Base-by-base conservation (phyloP, 2,797 vertebrate genomes). In the Peromyscus melanophrys region DNA sequence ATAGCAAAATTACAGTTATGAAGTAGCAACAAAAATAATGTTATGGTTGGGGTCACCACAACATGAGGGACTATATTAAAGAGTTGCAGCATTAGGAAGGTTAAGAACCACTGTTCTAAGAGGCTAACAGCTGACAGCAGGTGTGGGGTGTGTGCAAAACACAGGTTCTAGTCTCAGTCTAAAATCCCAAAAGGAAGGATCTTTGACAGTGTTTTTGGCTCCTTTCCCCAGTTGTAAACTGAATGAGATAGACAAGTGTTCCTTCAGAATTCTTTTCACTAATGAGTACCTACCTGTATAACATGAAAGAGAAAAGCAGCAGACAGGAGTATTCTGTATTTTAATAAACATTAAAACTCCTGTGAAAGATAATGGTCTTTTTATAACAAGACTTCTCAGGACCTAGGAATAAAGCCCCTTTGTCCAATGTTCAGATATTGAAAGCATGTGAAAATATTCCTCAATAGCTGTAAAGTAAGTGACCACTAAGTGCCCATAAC, bases 381-480 rank as follows among this genome's bases (percentile, higher is more conserved):
- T 82, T 37, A 85, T 0, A 27, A 80, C 3, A 25, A 17, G 43
- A 83, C n/a, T 69, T 85, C 76, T 63, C 40, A n/a, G 67, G 52
- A 34, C 1, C 46, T 81, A 95, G 57, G 73, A 31, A 49, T 46
- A 67, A 94, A 67, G 49, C 21, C 43, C 55, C 31, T 46, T 37
- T 88, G 73, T 55, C 57, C 52, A 31, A 23, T 3, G 6, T 29
- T 3, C 5, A 46, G 27, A 6, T 23, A 73, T 43, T n/a, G 6
- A 92, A 93, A 63, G n/a, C n/a, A 80, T 31, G 77, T 9, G n/a
- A 73, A 93, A 95, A 86, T 34, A 91, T 95, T 55, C 31, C 37
- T 82, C 52, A 59, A 29, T 37, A 77, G 3, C 85, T 82, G 7
- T 63, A 65, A 65, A 94, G 4, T 21, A 86, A 46, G n/a, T 65